These are phyloP conservation scores for Galleria mellonella DNA, from an alignment of 1,140 invertebrate species.

Conservation along the genomic window DNA sequence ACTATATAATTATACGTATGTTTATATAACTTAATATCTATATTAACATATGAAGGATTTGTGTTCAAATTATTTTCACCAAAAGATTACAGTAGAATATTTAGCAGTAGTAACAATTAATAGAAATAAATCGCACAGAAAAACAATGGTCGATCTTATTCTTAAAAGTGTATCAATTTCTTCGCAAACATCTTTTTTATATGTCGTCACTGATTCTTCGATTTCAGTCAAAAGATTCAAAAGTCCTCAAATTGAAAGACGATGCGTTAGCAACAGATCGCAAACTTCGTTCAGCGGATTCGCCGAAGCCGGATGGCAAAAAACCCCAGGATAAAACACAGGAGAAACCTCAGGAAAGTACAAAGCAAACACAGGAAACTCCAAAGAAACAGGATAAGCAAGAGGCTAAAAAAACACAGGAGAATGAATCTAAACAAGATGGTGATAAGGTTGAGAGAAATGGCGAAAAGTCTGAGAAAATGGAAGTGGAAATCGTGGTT, in stretches of 20 bases:
- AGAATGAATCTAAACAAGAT: slow-evolving; percentile 12
- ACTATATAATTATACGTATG: no score
- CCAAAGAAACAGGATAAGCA: slow-evolving; percentile 22
- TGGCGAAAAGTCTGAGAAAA: slow-evolving; percentile 16
- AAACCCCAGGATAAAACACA: slow-evolving; percentile 1
- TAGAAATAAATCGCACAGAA: no score
- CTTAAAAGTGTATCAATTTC: no score
- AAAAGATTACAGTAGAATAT: no score
- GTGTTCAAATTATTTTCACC: no score
- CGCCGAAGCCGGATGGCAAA: slow-evolving; percentile 39
- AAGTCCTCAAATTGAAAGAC: slow-evolving; percentile 59
- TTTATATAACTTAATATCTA: no score
- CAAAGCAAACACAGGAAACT: slow-evolving; percentile 11
- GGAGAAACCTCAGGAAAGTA: no score
- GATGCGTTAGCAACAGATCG: slow-evolving; percentile 36
- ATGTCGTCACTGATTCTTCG: background rate
- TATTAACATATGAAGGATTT: no score
- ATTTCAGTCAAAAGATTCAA: slow-evolving; percentile 50
- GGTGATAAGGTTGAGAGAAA: slow-evolving; percentile 9
- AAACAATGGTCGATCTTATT: no score
- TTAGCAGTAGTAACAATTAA: no score
- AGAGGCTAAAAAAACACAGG: slow-evolving; percentile 8
- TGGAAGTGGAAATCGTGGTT: slow-evolving; percentile 28
- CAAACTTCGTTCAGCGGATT: slow-evolving; percentile 40
- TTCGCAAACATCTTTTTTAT: no score